Percentiles rank a stretch among this genome's conserved stretches.
These are phyloP conservation scores for Mixornis gularis DNA, from an alignment of 2,113 vertebrate species.

Conservation along the genomic window DNA sequence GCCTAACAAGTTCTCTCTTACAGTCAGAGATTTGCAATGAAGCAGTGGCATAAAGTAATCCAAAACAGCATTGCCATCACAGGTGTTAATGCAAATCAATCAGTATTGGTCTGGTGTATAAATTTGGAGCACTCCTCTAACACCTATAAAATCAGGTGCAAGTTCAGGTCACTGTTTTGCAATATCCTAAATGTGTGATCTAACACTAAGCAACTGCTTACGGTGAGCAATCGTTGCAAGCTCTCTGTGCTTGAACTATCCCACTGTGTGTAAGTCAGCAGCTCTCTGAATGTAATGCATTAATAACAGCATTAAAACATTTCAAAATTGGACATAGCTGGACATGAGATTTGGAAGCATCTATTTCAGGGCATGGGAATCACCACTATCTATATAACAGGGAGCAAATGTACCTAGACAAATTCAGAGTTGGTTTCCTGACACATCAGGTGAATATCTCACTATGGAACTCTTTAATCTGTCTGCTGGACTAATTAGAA, in stretches of 20 bases:
- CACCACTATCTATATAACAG: background rate
- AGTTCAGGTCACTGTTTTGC: background rate
- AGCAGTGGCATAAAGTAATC: background rate
- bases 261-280: background rate
- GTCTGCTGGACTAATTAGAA: background rate
- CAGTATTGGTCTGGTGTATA: background rate
- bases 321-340: background rate
- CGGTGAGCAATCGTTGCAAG: background rate
- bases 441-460: background rate
- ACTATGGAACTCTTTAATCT: background rate
- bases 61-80: background rate
- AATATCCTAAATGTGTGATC: background rate
- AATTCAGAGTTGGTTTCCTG: background rate
- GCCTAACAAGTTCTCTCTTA: background rate
- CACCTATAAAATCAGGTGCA: background rate
- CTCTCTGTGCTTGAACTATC: background rate
- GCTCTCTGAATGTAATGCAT: background rate
- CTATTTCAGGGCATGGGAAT: background rate
- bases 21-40: background rate
- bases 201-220: background rate
- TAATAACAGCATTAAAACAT: background rate
- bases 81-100: background rate
- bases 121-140: background rate
- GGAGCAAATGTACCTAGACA: background rate
- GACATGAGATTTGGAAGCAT: background rate